Evolutionary conservation across 2,797 vertebrate genomes (phyloP).

Genomic region (Macroramphosus scolopax): DNA sequence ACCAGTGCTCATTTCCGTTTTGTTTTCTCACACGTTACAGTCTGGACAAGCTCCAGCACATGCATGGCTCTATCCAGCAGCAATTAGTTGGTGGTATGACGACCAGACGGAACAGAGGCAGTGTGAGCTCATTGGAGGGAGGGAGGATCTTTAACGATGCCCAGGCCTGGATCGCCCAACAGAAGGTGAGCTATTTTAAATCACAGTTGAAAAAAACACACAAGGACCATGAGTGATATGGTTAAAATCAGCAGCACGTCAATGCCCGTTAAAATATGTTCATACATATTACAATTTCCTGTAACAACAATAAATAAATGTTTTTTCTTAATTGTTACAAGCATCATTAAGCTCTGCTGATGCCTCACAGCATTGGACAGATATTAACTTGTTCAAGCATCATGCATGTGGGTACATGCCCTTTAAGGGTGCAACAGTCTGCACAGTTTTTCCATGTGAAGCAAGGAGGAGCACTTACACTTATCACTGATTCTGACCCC

Average conservation of each 20-base stretch:
- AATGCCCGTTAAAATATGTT: too few species aligned
- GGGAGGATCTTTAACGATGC: slow-evolving; percentile 65
- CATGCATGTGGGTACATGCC: slow-evolving; percentile 27
- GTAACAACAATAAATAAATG: too few species aligned
- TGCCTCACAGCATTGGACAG: too few species aligned
- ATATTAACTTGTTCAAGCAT: too few species aligned
- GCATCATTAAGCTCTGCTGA: too few species aligned
- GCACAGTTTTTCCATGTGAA: not conserved
- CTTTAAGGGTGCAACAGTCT: not conserved
- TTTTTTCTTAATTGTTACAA: too few species aligned
- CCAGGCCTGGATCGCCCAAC: slow-evolving; percentile 73
- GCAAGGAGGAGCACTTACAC: slow-evolving; percentile 15
- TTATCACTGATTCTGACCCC: slow-evolving; percentile 57
- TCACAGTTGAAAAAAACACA: not conserved
- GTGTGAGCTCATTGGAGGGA: slow-evolving; percentile 52
- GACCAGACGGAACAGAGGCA: slow-evolving; percentile 39
- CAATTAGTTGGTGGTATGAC: slow-evolving; percentile 22
- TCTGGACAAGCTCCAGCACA: slow-evolving; percentile 44
- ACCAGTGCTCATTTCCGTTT: not conserved
- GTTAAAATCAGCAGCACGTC: not conserved
- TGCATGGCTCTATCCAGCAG: slow-evolving; percentile 31
- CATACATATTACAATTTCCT: too few species aligned
- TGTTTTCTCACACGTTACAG: slow-evolving; percentile 48
- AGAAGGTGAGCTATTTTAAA: slow-evolving; percentile 67
- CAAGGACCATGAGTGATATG: not conserved